These are phyloP conservation scores for Euschistus heros DNA, from an alignment of 1,140 invertebrate genomes.

Conservation along the genomic window DNA sequence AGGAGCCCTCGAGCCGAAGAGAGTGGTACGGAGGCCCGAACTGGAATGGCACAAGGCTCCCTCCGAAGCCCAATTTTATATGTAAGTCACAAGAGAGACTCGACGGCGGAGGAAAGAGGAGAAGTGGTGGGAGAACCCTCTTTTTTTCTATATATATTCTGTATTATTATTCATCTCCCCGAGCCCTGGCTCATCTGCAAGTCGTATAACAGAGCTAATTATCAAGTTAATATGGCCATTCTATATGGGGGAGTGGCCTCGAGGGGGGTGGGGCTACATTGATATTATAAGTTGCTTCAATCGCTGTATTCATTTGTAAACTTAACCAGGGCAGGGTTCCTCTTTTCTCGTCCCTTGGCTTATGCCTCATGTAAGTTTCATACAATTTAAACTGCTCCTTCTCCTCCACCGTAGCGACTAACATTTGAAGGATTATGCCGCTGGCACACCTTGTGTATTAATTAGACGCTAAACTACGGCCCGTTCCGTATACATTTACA, in stretches of 20 bases:
- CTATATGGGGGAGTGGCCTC: constrained; percentile 43
- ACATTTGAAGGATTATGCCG: constrained; percentile 31
- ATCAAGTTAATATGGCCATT: constrained; percentile 78
- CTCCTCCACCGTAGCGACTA: constrained; percentile 30
- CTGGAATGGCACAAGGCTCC: constrained; percentile 32
- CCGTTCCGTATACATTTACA: constrained; percentile 4
- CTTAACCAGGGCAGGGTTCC: constrained; percentile 44
- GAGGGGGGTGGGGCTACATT: constrained; percentile 43
- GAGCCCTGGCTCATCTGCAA: constrained; percentile 60
- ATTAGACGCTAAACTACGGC: constrained; percentile 5
- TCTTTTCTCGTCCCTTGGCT: constrained; percentile 34
- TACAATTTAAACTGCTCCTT: constrained; percentile 35
- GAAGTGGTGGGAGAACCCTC: constrained; percentile 26
- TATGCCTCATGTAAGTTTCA: constrained; percentile 36
- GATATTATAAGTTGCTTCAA: constrained; percentile 64
- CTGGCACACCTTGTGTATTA: constrained; percentile 16
- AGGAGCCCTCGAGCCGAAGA: constrained; percentile 9
- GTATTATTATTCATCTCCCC: constrained; percentile 32
- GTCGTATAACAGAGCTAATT: constrained; percentile 81
- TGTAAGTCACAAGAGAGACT: constrained; percentile 32
- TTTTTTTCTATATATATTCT: constrained; percentile 33
- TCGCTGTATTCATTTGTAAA: constrained; percentile 63
- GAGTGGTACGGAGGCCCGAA: constrained; percentile 26
- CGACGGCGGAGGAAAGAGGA: constrained; percentile 20
- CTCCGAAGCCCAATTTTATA: constrained; percentile 33